Conservation (phyloP, 2,113 vertebrate species). For the Conger conger region DNA sequence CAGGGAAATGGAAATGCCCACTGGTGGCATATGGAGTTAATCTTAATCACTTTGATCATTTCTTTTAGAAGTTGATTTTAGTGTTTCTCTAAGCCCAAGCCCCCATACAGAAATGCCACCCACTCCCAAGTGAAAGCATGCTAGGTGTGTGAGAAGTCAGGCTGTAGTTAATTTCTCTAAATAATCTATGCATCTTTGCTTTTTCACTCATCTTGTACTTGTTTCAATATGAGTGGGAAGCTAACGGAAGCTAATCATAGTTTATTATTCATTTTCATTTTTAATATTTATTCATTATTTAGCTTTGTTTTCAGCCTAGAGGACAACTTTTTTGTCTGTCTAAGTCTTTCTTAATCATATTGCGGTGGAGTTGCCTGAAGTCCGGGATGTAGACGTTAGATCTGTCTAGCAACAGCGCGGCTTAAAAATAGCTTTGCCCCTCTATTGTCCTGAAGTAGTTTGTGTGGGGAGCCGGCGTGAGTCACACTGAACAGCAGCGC, state of each 20-base stretch:
- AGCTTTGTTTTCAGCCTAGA: neutral
- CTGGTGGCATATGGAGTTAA: neutral
- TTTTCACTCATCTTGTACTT: neutral
- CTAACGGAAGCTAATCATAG: neutral
- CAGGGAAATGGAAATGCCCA: neutral
- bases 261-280: neutral
- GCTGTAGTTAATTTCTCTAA: neutral
- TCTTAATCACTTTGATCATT: neutral
- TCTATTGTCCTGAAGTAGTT: conserved; percentile 11
- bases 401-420: conserved; percentile 12
- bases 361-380: neutral
- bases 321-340: neutral
- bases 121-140: neutral
- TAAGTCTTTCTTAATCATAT: neutral
- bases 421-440: conserved; percentile 11
- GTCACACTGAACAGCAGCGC: neutral
- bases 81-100: neutral
- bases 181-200: neutral
- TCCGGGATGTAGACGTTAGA: neutral
- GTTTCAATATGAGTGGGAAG: neutral
- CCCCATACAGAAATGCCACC: neutral
- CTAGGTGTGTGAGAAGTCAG: neutral
- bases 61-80: neutral
- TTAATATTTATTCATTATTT: neutral
- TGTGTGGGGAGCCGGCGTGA: conserved; percentile 11